These are phyloP conservation scores for Leptura quadrifasciata DNA, from an alignment of 2,888 invertebrate genomes.

Conservation along the genomic window DNA sequence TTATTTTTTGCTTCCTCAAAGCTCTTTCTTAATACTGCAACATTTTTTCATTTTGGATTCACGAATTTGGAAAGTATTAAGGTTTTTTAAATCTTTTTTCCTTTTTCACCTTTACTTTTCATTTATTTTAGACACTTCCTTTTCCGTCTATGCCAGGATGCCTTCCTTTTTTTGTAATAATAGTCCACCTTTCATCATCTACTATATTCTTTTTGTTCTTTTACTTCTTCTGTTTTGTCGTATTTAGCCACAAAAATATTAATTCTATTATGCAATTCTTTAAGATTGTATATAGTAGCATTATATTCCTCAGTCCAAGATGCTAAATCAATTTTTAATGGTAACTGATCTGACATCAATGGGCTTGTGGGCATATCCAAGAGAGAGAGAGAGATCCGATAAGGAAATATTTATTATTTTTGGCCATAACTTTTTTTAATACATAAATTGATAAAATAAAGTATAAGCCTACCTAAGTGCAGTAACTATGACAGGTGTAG, in stretches of 20 bases:
- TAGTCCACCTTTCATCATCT: conserved; percentile 92
- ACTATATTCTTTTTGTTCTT: conserved; percentile 77
- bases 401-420: too few relatives aligned
- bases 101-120: conserved; percentile 80
- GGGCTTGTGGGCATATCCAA: too few relatives aligned
- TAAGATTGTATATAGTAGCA: conserved; percentile 76
- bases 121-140: conserved; percentile 81
- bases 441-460: too few relatives aligned
- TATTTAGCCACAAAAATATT: conserved; percentile 82
- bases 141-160: conserved; percentile 86
- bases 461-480: too few relatives aligned
- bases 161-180: conserved; percentile 87
- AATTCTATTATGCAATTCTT: conserved; percentile 80
- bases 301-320: conserved; percentile 87
- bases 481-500: too few relatives aligned
- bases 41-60: conserved; percentile 91
- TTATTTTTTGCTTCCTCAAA: conserved; percentile 95
- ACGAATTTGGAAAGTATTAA: conserved; percentile 93
- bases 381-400: too few relatives aligned
- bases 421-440: too few relatives aligned
- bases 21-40: conserved; percentile 87
- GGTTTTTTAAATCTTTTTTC: conserved; percentile 85
- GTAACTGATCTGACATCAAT: conserved; percentile 72
- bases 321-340: conserved; percentile 76
- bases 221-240: conserved; percentile 77